Conservation (phyloP, 2,113 vertebrate genomes). For the Spheniscus mendiculus region DNA sequence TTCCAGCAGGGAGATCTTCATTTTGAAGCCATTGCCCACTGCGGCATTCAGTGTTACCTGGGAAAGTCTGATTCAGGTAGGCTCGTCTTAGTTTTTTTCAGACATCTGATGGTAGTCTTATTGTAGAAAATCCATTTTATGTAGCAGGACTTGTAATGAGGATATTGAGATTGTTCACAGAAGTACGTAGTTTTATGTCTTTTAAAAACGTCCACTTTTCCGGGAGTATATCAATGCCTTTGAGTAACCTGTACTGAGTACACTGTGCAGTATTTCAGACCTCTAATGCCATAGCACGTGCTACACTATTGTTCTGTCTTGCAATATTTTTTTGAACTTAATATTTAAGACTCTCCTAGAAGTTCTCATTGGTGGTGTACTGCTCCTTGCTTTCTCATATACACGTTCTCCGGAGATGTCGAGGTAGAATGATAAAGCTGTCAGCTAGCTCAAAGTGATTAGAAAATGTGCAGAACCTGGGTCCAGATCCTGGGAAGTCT, state of each 20-base stretch:
- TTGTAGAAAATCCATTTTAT: neutral
- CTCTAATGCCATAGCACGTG: neutral
- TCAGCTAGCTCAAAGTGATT: neutral
- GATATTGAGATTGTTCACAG: neutral
- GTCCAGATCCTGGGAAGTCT: neutral
- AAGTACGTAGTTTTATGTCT: neutral
- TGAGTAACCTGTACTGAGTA: neutral
- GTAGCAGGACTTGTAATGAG: neutral
- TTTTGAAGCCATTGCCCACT: constrained; percentile 85
- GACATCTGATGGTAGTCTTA: neutral
- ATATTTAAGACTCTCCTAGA: neutral
- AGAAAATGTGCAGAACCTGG: neutral
- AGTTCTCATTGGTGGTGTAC: neutral
- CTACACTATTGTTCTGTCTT: neutral
- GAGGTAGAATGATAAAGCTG: neutral
- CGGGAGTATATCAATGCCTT: neutral
- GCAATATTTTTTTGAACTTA: neutral
- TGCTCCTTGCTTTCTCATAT: neutral
- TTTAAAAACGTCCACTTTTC: neutral
- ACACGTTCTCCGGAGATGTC: rapidly evolving
- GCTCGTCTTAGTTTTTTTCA: constrained; percentile 4
- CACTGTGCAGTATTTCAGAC: neutral
- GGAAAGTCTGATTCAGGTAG: constrained; percentile 87
- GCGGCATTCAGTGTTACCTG: constrained; percentile 88
- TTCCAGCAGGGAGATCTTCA: constrained; percentile 79